Evolutionary conservation across 2,888 invertebrate species (phyloP), one percentile per base, ranked within the genome.

Genomic region (Harmothoe impar): DNA sequence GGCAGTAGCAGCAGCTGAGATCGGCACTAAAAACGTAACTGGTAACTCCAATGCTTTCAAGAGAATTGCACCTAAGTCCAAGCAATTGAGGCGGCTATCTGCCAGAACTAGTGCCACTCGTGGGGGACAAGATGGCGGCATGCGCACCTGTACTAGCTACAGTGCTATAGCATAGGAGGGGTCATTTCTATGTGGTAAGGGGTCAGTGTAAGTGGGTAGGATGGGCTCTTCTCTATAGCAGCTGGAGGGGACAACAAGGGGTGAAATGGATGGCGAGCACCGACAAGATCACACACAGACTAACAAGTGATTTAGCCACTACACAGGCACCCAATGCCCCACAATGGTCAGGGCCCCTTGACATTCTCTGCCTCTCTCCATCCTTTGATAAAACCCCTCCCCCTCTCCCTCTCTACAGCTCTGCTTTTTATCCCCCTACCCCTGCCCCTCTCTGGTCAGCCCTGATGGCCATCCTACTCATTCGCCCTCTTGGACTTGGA

Each of bases 291-390:
- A 43, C 81, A 81, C 20, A 20, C 81, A 43, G 81, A 81, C 81
- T 81, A 81, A 81, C 81, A 81, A 81, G 81, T 81, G 81, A 81
- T 43, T 81, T 81, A 43, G 81, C 20, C 81, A 15, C 15, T 33
- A 81, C 81, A 35, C 35, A 20, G 23, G 43, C 81, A 23, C 35
- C 31, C 23, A 20, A 31, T 20, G 31, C 17, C 77, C 43, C 33
- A 43, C 81, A 43, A 43, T 43, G 81, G 23, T 7, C 12, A 43
- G 17, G 35, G 43, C 33, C 33, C 35, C n/a, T 35, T 81, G 81
- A 43, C 81, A 81, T 81, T 81, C 81, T 33, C 35, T 17, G 15
- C n/a, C 31, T 35, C 43, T 43, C 12, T 5, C 43, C 43, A 43
- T 0, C 23, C 43, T 72, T 29, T 43, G n/a, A 81, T 81, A 81